phyloP scores from a whole-genome alignment of 2,113 vertebrate species.

The Cynocephalus volans region DNA sequence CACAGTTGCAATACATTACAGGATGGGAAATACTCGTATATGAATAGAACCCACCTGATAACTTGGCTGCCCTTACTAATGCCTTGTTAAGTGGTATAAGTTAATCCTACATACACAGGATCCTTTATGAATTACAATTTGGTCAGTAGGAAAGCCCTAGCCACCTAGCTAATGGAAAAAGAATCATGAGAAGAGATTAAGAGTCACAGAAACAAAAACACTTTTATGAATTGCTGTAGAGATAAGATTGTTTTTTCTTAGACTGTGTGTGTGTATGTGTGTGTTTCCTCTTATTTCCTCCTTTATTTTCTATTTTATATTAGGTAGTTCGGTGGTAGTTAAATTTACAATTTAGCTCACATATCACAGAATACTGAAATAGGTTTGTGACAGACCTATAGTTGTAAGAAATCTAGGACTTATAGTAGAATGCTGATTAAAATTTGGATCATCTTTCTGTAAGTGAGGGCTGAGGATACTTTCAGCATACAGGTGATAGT shows the following conservation, averaged over 20 bases:
- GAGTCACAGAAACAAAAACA: not conserved
- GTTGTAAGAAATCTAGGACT: not conserved
- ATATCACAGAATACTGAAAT: not conserved
- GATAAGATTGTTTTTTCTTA: not conserved
- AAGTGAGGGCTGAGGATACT: not conserved
- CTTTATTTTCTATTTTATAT: not conserved
- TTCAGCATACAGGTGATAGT: not conserved
- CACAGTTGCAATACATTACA: not conserved
- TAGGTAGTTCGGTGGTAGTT: not conserved
- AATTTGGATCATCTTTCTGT: not conserved
- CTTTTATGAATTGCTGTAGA: not conserved
- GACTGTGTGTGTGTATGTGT: not conserved
- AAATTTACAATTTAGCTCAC: not conserved
- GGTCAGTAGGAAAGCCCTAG: not conserved
- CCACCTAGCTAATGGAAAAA: not conserved
- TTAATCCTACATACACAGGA: not conserved
- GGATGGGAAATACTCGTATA: not conserved
- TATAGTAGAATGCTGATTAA: not conserved
- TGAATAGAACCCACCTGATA: not conserved
- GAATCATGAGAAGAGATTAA: conserved; percentile 5
- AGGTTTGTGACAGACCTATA: not conserved
- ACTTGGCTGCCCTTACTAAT: not conserved
- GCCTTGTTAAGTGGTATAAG: not conserved
- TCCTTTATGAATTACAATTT: not conserved
- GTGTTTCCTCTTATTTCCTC: not conserved